These are phyloP conservation scores for Lethenteron camtschaticum DNA, from an alignment of 2,113 vertebrate species.

Conservation along the genomic window DNA sequence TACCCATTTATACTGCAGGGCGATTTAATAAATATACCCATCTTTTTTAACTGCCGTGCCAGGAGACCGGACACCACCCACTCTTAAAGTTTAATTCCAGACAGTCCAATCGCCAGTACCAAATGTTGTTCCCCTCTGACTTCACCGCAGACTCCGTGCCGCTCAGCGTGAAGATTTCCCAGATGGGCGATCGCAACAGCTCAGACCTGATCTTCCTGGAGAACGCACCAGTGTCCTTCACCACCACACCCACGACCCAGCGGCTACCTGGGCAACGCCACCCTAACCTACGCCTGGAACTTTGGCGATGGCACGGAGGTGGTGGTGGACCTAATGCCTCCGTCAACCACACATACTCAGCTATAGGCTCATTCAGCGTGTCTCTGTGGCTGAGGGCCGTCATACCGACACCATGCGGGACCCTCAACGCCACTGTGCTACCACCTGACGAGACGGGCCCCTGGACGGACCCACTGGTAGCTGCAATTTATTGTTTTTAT, in stretches of 20 bases:
- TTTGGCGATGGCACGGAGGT: constrained; percentile 27
- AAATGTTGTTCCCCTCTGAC: neutral
- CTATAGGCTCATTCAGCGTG: constrained; percentile 2
- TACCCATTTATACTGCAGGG: neutral
- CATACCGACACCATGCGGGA: constrained; percentile 1
- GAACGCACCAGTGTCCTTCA: constrained; percentile 52
- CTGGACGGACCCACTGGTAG: constrained; percentile 5
- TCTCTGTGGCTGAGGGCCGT: neutral
- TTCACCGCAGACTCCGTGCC: constrained; percentile 51
- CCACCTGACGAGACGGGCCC: constrained; percentile 39
- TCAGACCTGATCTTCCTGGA: constrained; percentile 41
- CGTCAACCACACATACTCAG: constrained; percentile 1
- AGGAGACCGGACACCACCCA: neutral
- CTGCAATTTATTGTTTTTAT: too few species aligned
- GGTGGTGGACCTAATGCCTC: neutral
- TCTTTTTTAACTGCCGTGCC: neutral
- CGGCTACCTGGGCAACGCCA: constrained; percentile 39
- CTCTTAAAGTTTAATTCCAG: neutral
- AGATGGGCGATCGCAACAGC: constrained; percentile 32
- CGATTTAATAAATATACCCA: neutral
- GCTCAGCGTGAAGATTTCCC: constrained; percentile 37
- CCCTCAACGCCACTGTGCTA: constrained; percentile 1
- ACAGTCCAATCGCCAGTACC: neutral
- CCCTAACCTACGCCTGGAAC: constrained; percentile 70
- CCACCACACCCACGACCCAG: constrained; percentile 51